Evolutionary conservation across 1,140 invertebrate species (phyloP).

Genomic region (Zophobas morio): DNA sequence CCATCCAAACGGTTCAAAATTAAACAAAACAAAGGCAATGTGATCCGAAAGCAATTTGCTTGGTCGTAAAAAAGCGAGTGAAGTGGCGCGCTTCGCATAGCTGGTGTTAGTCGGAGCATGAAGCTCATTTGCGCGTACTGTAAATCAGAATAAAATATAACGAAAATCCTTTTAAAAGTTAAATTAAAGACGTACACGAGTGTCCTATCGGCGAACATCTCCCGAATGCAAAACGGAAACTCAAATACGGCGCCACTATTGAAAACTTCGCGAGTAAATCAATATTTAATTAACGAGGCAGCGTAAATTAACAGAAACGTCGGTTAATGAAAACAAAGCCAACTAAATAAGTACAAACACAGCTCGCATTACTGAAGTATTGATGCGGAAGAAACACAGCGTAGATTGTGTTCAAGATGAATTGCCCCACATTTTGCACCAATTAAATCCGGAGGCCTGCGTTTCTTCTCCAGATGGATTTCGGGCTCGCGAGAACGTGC

Average conservation of each 20-base stretch:
- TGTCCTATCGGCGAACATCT: slow-evolving; percentile 9
- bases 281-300: slow-evolving; percentile 51
- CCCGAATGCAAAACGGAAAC: background rate
- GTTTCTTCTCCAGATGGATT: slow-evolving; percentile 25
- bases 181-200: slow-evolving; percentile 8
- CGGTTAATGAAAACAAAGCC: slow-evolving; percentile 49
- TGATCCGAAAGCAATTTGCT: too few relatives aligned
- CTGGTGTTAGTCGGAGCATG: slow-evolving; percentile 16
- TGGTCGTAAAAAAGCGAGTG: too few relatives aligned
- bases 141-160: slow-evolving; percentile 38
- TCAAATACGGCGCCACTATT: slow-evolving; percentile 9
- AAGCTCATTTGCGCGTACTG: slow-evolving; percentile 14
- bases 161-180: slow-evolving; percentile 24
- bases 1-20: too few relatives aligned
- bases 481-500: background rate
- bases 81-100: slow-evolving; percentile 1
- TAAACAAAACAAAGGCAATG: too few relatives aligned
- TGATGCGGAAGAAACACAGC: slow-evolving; percentile 44
- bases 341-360: slow-evolving; percentile 49
- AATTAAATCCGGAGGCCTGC: slow-evolving; percentile 28
- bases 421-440: slow-evolving; percentile 34
- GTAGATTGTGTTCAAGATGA: slow-evolving; percentile 45
- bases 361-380: slow-evolving; percentile 44
- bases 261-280: slow-evolving; percentile 44
- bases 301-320: slow-evolving; percentile 47